Percentiles rank a stretch among this genome's conserved stretches.
Evolutionary conservation across 2,113 vertebrate genomes (phyloP).

Genomic region (Hippocampus barbouri): DNA sequence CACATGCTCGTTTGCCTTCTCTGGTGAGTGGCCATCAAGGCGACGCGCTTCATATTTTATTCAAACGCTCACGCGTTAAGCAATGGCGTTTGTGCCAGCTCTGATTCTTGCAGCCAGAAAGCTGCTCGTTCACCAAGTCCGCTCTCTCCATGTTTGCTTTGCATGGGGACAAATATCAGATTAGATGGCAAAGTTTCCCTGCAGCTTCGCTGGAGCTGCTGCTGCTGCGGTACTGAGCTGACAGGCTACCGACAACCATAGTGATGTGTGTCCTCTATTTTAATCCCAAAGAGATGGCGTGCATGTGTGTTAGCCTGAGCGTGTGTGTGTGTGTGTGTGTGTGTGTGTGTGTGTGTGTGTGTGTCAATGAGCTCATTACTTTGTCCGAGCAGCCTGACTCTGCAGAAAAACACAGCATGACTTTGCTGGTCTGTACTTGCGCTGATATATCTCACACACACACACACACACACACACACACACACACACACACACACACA

Average conservation of each 20-base stretch:
- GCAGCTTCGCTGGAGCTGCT: conserved; percentile 2
- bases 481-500: background rate
- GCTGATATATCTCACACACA: background rate
- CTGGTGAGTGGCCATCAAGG: conserved; percentile 49
- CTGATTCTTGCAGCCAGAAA: conserved; percentile 19
- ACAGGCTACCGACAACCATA: conserved; percentile 39
- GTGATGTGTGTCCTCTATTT: conserved; percentile 49
- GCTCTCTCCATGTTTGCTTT: conserved; percentile 3
- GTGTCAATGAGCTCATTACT: conserved; percentile 35
- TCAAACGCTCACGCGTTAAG: conserved; percentile 33
- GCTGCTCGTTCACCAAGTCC: background rate
- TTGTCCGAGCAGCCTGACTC: conserved; percentile 44
- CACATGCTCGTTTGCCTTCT: conserved; percentile 19
- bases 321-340: background rate
- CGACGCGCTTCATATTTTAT: conserved; percentile 53
- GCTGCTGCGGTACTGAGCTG: conserved; percentile 32
- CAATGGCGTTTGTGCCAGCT: conserved; percentile 30
- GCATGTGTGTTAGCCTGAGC: background rate
- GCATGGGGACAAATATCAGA: background rate
- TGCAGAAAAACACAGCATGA: conserved; percentile 45
- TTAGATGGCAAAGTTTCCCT: background rate
- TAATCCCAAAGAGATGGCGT: conserved; percentile 5
- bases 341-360: background rate
- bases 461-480: background rate
- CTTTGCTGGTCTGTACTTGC: conserved; percentile 26